Evolutionary conservation across 2,888 invertebrate genomes (phyloP).

Genomic region (Sphecodes monilicornis): DNA sequence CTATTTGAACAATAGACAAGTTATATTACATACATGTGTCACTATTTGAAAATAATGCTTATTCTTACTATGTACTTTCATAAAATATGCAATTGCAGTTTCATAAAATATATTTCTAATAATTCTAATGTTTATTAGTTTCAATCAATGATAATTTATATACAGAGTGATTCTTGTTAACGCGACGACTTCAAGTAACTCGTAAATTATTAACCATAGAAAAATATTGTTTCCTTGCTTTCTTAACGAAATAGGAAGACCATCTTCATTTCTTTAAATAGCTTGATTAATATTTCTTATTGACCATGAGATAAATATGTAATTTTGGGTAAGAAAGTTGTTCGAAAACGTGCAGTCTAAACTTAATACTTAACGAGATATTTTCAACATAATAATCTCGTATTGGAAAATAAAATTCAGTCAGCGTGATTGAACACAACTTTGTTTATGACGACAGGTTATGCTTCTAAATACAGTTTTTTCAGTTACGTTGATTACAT

Average conservation of each 20-base stretch:
- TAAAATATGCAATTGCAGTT: conserved; percentile 22
- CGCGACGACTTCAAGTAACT: not conserved
- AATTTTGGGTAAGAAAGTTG: not conserved
- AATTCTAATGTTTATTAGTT: not conserved
- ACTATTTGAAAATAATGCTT: conserved; percentile 12
- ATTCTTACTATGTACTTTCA: conserved; percentile 32
- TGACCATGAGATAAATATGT: not conserved
- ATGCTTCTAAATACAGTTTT: too few relatives aligned
- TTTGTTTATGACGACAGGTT: too few relatives aligned
- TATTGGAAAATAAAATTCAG: too few relatives aligned
- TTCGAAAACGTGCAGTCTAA: too few relatives aligned
- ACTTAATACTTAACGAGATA: too few relatives aligned
- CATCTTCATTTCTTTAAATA: not conserved
- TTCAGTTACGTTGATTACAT: too few relatives aligned
- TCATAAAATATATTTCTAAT: conserved; percentile 7
- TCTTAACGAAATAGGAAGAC: not conserved
- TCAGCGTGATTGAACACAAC: too few relatives aligned
- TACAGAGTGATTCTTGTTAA: not conserved
- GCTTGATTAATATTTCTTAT: not conserved
- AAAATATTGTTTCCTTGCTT: not conserved
- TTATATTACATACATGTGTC: conserved; percentile 25
- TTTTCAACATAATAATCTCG: too few relatives aligned
- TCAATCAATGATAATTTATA: not conserved
- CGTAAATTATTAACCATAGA: not conserved
- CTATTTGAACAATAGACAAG: conserved; percentile 19